Evolutionary conservation across 1,140 invertebrate genomes (phyloP), one percentile per base, ranked within the genome.

Genomic region (Stegodyphus dumicola): DNA sequence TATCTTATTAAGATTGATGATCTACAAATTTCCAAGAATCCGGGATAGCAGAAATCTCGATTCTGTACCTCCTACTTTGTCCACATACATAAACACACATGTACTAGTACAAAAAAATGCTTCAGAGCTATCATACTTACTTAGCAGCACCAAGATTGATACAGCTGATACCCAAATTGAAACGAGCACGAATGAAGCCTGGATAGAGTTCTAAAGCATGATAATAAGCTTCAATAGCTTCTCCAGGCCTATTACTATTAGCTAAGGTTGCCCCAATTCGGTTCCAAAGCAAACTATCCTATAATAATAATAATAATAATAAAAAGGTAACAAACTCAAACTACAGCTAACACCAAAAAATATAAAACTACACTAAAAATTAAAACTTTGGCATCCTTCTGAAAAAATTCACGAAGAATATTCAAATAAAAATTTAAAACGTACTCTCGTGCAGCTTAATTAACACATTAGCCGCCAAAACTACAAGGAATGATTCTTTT

Each of bases 121-220:
- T 60, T 10, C 56, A 60, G 15, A 10, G 56, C 56, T 33, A 33
- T 60, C 7, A 71, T 52, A 88, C 90, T 91, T 91, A 95, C 95
- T 93, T 96, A 89, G 99, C 95, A 49, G 96, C 96, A 88, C 95
- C 94, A n/a, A 99, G 93, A 92, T 99, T 98, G 90, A 99, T 96
- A 90, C 98, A 99, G 78, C 96, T 96, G 73, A 99, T 98, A 9
- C 98, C 98, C 77, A 99, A 94, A 92, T 99, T 99, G 89, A 98
- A 99, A 87, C 98, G 93, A 18, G 98, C 97, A 76, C 98, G 93
- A 87, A 99, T 98, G 90, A 98, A 99, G 15, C 98, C 98, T 6
- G 98, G 98, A 76, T 95, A 94, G 51, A 99, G 91, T 90, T 95
- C 93, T 48, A 99, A 91, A 69, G 98, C 98, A 89, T 94, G 93